Evolutionary conservation across 2,888 invertebrate species (phyloP).

Genomic region (Sarcophaga caerulescens): DNA sequence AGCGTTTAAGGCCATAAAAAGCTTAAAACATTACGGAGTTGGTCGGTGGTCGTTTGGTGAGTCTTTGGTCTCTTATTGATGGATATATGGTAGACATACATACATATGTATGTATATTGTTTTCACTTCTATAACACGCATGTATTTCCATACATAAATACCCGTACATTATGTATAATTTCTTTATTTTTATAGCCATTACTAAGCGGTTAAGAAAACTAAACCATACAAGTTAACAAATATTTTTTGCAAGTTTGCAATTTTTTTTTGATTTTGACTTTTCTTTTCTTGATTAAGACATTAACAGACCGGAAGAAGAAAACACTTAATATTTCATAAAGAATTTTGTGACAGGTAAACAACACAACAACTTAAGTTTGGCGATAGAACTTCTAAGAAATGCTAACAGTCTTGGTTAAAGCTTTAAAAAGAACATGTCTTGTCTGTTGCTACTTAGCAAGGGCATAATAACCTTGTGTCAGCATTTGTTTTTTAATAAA

Average conservation of each 20-base stretch:
- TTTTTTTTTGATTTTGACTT: neutral
- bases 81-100: neutral
- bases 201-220: slow-evolving; percentile 32
- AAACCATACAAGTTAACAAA: slow-evolving; percentile 18
- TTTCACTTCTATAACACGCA: neutral
- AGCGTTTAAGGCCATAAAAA: neutral
- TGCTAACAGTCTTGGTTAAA: neutral
- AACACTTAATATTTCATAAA: slow-evolving; percentile 43
- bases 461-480: too few relatives aligned
- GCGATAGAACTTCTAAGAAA: neutral
- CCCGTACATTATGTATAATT: neutral
- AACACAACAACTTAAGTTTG: neutral
- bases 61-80: slow-evolving; percentile 8
- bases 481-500: too few relatives aligned
- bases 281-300: neutral
- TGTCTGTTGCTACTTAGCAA: too few relatives aligned
- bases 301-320: slow-evolving; percentile 31
- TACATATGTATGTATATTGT: neutral
- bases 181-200: slow-evolving; percentile 21
- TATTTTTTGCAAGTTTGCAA: slow-evolving; percentile 42
- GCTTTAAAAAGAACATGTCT: neutral
- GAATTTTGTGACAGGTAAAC: slow-evolving; percentile 7
- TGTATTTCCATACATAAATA: neutral
- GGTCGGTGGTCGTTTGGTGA: neutral
- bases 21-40: slow-evolving; percentile 15